These are phyloP conservation scores for Chymomyza amoena DNA, from an alignment of 2,888 invertebrate genomes.

Conservation along the genomic window DNA sequence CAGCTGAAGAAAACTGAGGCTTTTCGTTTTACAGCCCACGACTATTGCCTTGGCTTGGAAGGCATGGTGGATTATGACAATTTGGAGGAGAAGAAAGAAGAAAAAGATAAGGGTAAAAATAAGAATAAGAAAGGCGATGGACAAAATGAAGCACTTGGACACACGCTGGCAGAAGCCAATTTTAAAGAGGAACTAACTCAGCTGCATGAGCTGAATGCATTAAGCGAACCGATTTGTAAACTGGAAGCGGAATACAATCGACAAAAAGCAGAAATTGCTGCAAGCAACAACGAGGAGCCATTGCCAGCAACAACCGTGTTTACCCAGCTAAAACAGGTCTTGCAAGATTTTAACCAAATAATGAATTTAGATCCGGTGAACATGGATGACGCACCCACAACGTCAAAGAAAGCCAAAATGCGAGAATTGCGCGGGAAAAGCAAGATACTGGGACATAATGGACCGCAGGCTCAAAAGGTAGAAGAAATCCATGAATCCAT, in stretches of 20 bases:
- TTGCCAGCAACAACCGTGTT: slow-evolving; percentile 61
- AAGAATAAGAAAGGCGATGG: not conserved
- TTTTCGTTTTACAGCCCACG: slow-evolving; percentile 64
- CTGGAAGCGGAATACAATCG: slow-evolving; percentile 70
- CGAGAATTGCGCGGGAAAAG: not conserved
- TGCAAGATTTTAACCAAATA: slow-evolving; percentile 44
- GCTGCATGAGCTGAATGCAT: slow-evolving; percentile 28
- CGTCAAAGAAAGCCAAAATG: not conserved
- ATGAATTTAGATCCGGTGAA: slow-evolving; percentile 7
- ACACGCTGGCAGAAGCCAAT: slow-evolving; percentile 8
- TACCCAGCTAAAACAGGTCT: slow-evolving; percentile 41
- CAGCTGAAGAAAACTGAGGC: slow-evolving; percentile 54
- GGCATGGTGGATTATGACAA: slow-evolving; percentile 65
- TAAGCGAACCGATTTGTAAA: slow-evolving; percentile 46
- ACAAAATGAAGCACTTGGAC: not conserved
- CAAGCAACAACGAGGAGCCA: slow-evolving; percentile 22
- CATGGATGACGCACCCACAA: slow-evolving; percentile 6
- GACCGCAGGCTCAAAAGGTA: not conserved
- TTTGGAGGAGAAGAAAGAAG: slow-evolving; percentile 31
- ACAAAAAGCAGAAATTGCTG: slow-evolving; percentile 55
- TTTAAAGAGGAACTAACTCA: slow-evolving; percentile 52
- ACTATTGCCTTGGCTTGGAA: slow-evolving; percentile 66
- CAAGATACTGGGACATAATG: not conserved
- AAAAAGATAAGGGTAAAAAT: slow-evolving; percentile 13
- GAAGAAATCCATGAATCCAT: not conserved